These are phyloP conservation scores for Acrocephalus scirpaceus DNA, from an alignment of 2,797 vertebrate species.

Conservation along the genomic window DNA sequence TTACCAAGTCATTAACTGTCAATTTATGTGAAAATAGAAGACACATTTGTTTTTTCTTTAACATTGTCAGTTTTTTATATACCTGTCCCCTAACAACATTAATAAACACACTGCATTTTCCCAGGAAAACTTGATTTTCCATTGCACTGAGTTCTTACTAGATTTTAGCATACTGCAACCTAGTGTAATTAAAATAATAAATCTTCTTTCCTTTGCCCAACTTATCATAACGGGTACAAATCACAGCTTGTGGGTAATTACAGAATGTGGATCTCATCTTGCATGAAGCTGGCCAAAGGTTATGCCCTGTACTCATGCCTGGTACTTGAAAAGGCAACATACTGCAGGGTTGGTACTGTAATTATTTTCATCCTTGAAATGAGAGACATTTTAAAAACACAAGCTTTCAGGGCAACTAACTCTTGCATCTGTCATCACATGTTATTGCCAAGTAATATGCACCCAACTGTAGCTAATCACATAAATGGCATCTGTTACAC, in stretches of 20 bases:
- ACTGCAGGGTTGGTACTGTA: neutral
- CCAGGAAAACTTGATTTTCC: neutral
- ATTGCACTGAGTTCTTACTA: neutral
- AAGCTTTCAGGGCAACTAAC: neutral
- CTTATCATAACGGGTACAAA: neutral
- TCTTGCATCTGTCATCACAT: conserved; percentile 15
- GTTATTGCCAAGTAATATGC: neutral
- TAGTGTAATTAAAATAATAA: neutral
- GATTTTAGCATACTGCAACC: neutral
- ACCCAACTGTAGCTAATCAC: neutral
- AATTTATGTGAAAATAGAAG: neutral
- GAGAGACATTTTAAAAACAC: neutral
- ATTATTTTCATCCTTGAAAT: conserved; percentile 19
- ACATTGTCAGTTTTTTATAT: neutral
- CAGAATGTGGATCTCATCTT: neutral
- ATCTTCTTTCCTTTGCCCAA: neutral
- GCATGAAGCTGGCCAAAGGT: neutral
- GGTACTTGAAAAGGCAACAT: neutral
- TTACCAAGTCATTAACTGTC: neutral
- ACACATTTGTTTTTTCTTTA: neutral
- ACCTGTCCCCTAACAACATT: neutral
- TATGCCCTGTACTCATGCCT: neutral
- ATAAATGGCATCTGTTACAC: neutral
- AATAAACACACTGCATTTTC: neutral
- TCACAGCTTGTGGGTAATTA: neutral